Conservation (phyloP, 2,888 invertebrate genomes). For the Perizoma flavofasciatum region DNA sequence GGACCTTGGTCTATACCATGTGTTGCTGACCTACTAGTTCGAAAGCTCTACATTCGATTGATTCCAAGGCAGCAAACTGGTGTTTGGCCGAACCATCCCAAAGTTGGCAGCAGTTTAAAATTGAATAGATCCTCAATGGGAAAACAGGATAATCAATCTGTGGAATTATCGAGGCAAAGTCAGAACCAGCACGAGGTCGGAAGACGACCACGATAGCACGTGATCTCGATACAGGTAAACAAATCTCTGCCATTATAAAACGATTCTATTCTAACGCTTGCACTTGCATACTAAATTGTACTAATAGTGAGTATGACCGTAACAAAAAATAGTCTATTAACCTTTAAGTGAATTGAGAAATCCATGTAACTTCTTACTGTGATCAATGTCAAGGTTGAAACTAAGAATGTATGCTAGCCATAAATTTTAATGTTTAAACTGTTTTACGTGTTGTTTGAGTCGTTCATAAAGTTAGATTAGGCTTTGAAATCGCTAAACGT, state of each 20-base stretch:
- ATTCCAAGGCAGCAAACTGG: too few relatives aligned
- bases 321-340: conserved; percentile 25
- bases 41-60: too few relatives aligned
- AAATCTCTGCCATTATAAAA: conserved; percentile 30
- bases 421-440: conserved; percentile 13
- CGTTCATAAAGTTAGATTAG: conserved; percentile 12
- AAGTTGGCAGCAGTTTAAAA: too few relatives aligned
- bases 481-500: conserved; percentile 8
- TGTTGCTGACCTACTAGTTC: too few relatives aligned
- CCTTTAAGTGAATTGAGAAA: conserved; percentile 24
- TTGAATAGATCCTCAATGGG: not conserved
- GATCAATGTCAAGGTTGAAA: conserved; percentile 25
- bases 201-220: conserved; percentile 43
- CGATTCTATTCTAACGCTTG: conserved; percentile 11
- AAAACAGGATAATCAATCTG: conserved; percentile 16
- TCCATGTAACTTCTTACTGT: conserved; percentile 5
- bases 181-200: conserved; percentile 46
- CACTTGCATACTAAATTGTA: conserved; percentile 18
- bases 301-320: not conserved
- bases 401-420: not conserved
- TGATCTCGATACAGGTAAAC: conserved; percentile 41
- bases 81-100: too few relatives aligned
- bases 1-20: too few relatives aligned
- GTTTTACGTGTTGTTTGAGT: conserved; percentile 16
- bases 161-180: conserved; percentile 23